Evolutionary conservation across 2,888 invertebrate species (phyloP), one percentile per base, ranked within the genome.

Genomic region (Tetragonula carbonaria): DNA sequence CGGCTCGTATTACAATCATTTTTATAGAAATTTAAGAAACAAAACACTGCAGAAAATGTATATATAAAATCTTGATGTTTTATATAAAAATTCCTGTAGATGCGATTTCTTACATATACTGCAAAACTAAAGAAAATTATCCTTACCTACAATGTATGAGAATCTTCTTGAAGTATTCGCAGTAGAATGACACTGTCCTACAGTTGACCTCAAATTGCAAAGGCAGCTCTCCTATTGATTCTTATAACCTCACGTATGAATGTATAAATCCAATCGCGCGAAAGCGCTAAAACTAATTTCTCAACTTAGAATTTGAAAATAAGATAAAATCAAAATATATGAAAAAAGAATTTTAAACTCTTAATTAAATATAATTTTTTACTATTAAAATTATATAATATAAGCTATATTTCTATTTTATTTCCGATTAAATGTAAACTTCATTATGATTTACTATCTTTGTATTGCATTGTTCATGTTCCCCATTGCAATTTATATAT

Each of bases 171-270:
- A 87, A 91, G 82, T 67, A 92, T 90, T 91, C 89, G 90, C 80
- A 90, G 90, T 88, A 90, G 93, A 94, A 92, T 93, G 92, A 91
- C 90, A 76, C 74, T 89, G 93, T 92, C 92, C 92, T 93, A 93
- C 90, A 78, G 78, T 78, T 91, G 93, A 92, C 93, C 93, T 92
- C 91, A 87, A 90, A 80, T 80, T 50, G 63, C 72, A 75, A 71
- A 70, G 67, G 62, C 62, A 33, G 50, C 28, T 73, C 68, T 71
- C 33, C 28, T 85, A 89, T 89, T 85, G 90, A 90, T 86, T 87
- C 71, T 23, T 33, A 78, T 57, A 63, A 65, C 33, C 14, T 74
- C n/a, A 62, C 33, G 38, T 70, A 51, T 57, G 38, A 59, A n/a
- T n/a, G 45, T 45, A 45, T 45, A 45, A 72, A 51, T 80, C 57